Conservation (phyloP, 2,113 vertebrate genomes). For the Desmodus rotundus region DNA sequence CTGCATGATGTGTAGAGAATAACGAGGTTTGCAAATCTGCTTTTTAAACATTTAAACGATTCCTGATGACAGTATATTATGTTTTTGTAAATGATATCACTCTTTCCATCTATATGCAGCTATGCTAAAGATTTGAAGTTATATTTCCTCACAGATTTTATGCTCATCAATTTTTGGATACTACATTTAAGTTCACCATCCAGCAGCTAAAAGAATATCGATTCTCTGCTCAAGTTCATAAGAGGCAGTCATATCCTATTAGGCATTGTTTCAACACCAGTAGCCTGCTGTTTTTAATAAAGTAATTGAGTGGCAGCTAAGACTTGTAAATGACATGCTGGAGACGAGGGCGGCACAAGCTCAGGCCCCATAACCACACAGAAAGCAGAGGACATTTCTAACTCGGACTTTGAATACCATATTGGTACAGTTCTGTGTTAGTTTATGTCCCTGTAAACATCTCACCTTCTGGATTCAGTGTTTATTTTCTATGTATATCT, state of each 20-base stretch:
- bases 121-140: neutral
- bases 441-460: neutral
- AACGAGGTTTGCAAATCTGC: neutral
- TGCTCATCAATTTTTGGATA: neutral
- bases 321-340: conserved; percentile 5
- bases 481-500: neutral
- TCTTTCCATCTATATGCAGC: neutral
- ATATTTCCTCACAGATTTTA: conserved; percentile 44
- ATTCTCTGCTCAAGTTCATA: conserved; percentile 37
- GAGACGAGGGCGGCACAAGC: neutral
- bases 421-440: neutral
- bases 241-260: conserved; percentile 30
- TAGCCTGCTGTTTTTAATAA: conserved; percentile 55
- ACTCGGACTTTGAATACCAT: neutral
- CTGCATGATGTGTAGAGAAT: neutral
- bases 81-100: neutral
- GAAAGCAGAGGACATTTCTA: neutral
- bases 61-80: neutral
- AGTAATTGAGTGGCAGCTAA: conserved; percentile 39
- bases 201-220: conserved; percentile 22
- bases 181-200: neutral
- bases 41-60: neutral
- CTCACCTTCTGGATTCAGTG: conserved; percentile 15
- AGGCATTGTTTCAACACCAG: conserved; percentile 34
- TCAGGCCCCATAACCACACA: neutral